Evolutionary conservation across 2,797 vertebrate genomes (phyloP), one percentile per base, ranked within the genome.

Genomic region (Chiroxiphia lanceolata): DNA sequence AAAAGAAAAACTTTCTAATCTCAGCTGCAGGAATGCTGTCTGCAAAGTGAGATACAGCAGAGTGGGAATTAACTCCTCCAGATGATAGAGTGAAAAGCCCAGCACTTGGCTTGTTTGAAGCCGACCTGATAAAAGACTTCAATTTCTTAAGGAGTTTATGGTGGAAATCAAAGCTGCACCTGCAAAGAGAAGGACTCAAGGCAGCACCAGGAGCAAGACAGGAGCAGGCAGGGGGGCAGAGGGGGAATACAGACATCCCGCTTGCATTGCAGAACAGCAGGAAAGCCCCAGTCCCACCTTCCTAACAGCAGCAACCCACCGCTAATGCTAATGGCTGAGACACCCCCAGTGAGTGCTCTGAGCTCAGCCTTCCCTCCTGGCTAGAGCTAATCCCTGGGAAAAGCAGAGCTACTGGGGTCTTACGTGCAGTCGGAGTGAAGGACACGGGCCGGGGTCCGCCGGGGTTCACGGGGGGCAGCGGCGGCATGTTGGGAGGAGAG

Each of bases 401-500:
- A 38, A 69, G 45, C 54, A 60, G 29, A 3, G 1, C 5, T n/a
- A 1, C 11, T 6, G 65, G 36, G 69, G 20, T 96, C 99, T 98
- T 97, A 99, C 99, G 95, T 97, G 99, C 99, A 95, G 99, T 97
- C 6, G 99, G 98, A 76, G 98, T 99, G 96, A 99, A 99, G 71
- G 99, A 99, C 93, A 99, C 98, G 1, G 99, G 99, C 21, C 99
- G 98, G 20, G 99, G 99, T 75, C 99, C 99, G 4, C 98, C 98
- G 9, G 99, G 97, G 97, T 99, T 99, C 96, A 99, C 97, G 8
- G 99, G 99, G 70, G 99, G 99, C 94, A 99, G 98, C 27, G 99
- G 99, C 6, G 99, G 99, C 99, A 99, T 99, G 70, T 97, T 98
- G 97, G 99, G 98, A 96, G 99, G 99, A 96, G 98, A 99, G 91